Percentiles rank a stretch among this genome's conserved stretches.
These are phyloP conservation scores for Aurelia aurita complex sp. Pacific DNA, from an alignment of 30 jellyfish, hydroid and myxozoan genomes.

Conservation along the genomic window DNA sequence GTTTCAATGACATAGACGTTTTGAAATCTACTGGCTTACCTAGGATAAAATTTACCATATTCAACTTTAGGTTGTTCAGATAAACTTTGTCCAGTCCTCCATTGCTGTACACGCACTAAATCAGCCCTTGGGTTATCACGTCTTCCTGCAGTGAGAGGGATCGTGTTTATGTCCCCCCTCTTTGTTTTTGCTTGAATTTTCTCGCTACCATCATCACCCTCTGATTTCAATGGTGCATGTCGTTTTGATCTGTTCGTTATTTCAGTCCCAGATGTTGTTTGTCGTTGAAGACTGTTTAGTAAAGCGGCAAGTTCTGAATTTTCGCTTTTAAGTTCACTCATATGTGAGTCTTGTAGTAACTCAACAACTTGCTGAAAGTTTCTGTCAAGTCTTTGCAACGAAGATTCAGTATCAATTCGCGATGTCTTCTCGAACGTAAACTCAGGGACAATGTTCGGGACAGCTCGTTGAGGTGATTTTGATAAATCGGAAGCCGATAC, in stretches of 20 bases:
- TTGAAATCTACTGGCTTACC: slow-evolving; percentile 21
- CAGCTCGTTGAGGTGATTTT: slow-evolving; percentile 47
- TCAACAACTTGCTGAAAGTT: slow-evolving; percentile 90
- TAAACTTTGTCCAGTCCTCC: slow-evolving; percentile 63
- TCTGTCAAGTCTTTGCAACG: slow-evolving; percentile 77
- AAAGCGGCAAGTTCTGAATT: slow-evolving; percentile 67
- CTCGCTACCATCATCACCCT: slow-evolving; percentile 20
- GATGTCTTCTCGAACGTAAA: slow-evolving; percentile 10
- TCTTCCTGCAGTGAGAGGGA: slow-evolving; percentile 6
- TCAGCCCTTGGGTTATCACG: slow-evolving; percentile 34
- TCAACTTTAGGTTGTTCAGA: slow-evolving; percentile 55
- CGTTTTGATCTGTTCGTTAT: slow-evolving; percentile 26
- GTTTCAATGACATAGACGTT: too few species aligned
- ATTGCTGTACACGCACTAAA: slow-evolving; percentile 72
- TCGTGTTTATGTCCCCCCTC: slow-evolving; percentile 16
- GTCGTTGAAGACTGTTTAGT: slow-evolving; percentile 63
- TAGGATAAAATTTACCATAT: slow-evolving; percentile 51
- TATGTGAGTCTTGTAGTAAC: slow-evolving; percentile 65
- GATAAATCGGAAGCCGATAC: slow-evolving; percentile 68
- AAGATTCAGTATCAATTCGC: slow-evolving; percentile 44
- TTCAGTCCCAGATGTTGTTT: slow-evolving; percentile 24
- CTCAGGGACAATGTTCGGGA: slow-evolving; percentile 28
- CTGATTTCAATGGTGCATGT: slow-evolving; percentile 5
- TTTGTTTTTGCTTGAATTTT: slow-evolving; percentile 25
- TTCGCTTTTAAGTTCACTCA: slow-evolving; percentile 36